Conservation (phyloP, 2,797 vertebrate genomes). For the Picus viridis region DNA sequence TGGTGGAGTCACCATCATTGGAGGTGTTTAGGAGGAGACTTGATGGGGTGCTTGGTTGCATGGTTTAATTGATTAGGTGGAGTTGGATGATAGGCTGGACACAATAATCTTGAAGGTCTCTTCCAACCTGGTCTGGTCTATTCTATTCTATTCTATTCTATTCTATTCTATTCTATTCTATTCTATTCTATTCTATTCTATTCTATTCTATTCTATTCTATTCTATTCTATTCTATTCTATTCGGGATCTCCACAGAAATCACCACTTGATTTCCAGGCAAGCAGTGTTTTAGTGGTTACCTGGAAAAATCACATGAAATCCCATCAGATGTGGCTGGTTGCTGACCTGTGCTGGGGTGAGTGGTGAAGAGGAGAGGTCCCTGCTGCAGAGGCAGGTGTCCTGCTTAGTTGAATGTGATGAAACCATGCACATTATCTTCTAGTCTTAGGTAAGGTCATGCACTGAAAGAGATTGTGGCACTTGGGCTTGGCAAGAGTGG, state of each 20-base stretch:
- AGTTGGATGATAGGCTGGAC: no score
- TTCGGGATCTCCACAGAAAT: background rate
- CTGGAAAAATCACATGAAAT: background rate
- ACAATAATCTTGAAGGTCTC: no score
- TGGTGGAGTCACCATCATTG: no score
- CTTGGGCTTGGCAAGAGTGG: background rate
- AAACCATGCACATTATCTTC: background rate
- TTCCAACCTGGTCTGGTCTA: no score
- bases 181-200: background rate
- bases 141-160: no score
- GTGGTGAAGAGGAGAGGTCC: background rate
- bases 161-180: no score
- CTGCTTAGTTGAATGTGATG: background rate
- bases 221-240: no score
- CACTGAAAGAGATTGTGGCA: background rate
- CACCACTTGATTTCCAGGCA: background rate
- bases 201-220: no score
- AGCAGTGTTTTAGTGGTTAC: background rate
- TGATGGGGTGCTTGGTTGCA: no score
- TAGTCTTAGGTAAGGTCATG: background rate
- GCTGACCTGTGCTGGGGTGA: fast-evolving
- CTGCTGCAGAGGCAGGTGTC: background rate
- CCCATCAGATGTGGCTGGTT: fast-evolving
- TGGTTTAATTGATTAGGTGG: no score
- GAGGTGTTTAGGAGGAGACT: no score